These are phyloP conservation scores for Porphyrio hochstetteri DNA, from an alignment of 2,113 vertebrate species.

Conservation along the genomic window DNA sequence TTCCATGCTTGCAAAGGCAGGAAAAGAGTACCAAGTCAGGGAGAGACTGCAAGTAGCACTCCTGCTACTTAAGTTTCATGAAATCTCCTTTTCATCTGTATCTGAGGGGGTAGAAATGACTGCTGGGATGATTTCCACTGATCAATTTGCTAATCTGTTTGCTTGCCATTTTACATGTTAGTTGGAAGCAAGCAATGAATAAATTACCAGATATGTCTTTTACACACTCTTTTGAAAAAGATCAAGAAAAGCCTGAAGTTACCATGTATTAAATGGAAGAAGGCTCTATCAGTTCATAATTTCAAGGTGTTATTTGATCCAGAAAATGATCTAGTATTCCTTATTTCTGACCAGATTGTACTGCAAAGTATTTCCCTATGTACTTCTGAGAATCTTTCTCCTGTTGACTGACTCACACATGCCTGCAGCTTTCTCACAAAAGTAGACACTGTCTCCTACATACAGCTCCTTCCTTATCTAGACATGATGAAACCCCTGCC, in stretches of 20 bases:
- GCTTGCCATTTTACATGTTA: fast-evolving
- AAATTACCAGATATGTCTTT: not conserved
- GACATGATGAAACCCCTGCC: not conserved
- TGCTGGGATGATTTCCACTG: not conserved
- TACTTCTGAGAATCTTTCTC: not conserved
- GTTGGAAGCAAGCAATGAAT: not conserved
- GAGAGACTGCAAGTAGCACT: not conserved
- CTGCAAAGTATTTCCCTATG: not conserved
- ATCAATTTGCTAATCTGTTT: not conserved
- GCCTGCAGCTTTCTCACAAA: not conserved
- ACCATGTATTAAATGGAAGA: not conserved
- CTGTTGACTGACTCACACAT: not conserved
- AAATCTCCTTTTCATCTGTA: not conserved
- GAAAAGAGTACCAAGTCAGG: not conserved
- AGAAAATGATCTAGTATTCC: not conserved
- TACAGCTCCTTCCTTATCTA: not conserved
- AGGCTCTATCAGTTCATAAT: not conserved
- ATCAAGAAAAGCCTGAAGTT: not conserved
- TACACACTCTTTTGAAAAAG: not conserved
- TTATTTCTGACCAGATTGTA: not conserved
- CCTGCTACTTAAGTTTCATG: not conserved
- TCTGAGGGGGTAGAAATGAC: not conserved
- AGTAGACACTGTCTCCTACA: not conserved
- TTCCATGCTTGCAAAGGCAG: not conserved
- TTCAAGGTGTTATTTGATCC: not conserved